Base-by-base conservation (phyloP, 2,113 vertebrate species). In the Maccullochella peelii region DNA sequence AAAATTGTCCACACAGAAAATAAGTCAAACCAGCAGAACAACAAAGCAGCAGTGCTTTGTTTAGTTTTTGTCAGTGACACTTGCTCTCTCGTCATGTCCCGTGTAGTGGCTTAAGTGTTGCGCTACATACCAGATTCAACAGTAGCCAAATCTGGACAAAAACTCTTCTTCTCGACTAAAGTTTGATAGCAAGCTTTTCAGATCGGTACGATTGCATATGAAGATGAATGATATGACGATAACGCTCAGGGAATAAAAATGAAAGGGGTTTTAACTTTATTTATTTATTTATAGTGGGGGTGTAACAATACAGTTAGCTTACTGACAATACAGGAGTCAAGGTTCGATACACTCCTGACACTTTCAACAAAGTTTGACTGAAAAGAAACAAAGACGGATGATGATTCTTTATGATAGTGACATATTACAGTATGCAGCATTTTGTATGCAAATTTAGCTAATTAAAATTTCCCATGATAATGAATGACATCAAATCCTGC, bases 1-100 rank as follows among this genome's bases (percentile, higher is more conserved):
- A 8, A 52, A 9, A 62, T 25, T 38, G 38, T 16, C 6, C 59
- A 54, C 33, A 54, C 20, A 18, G 16, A 54, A 38, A 61, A 52
- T 4, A 50, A 58, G 38, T 47, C 10, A 49, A 30, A 78, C 23
- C 14, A n/a, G 20, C 44, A 61, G 40, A 38, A 40, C 4, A 38
- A 40, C 52, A 50, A 33, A n/a, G n/a, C n/a, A n/a, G n/a, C n/a
- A n/a, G n/a, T n/a, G 63, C 27, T 84, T 79, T 65, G 62, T 79
- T 72, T 78, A 40, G n/a, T n/a, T n/a, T n/a, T 25, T 47, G 52
- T 72, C 74, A 38, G 63, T 50, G 62, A 77, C 54, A 20, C 77
- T 82, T 21, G 42, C 57, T 65, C 40, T 59, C 61, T 68, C 30
- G 4, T 75, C 54, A 16, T 50, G 30, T 2, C 44, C 61, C 10